A percentile compares a stretch with the other conserved stretches of the same genome.
Conservation (phyloP, 2,113 vertebrate species). For the Dolichotis patagonum region DNA sequence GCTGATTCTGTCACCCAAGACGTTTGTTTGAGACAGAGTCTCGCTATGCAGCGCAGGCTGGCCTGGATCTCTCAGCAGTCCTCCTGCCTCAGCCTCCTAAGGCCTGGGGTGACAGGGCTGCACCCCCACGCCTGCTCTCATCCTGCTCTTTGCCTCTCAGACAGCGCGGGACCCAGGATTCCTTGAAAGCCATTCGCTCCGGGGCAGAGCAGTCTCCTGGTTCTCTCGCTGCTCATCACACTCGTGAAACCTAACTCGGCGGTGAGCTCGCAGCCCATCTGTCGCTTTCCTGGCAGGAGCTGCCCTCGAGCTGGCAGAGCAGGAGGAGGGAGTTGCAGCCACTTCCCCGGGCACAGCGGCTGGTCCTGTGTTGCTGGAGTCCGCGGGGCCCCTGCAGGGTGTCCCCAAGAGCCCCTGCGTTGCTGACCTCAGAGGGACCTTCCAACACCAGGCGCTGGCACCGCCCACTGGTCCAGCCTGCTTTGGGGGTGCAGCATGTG, state of each 20-base stretch:
- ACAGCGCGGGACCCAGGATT: neutral
- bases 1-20: neutral
- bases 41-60: neutral
- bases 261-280: neutral
- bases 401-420: neutral
- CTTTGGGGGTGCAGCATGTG: neutral
- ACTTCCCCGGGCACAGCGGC: neutral
- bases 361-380: slow-evolving; percentile 42
- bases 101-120: neutral
- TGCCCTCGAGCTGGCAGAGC: neutral
- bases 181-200: slow-evolving; percentile 18
- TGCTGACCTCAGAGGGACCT: neutral
- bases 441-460: neutral
- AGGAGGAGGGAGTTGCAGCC: neutral
- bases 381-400: neutral
- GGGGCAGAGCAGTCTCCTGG: neutral
- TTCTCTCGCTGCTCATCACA: neutral
- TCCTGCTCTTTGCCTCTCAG: neutral
- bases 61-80: neutral
- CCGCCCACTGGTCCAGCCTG: neutral
- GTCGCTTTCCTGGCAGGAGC: slow-evolving; percentile 39
- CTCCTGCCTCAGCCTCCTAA: neutral
- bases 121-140: neutral
- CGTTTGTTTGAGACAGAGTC: neutral
- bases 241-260: neutral